phyloP scores from a whole-genome alignment of 2,113 vertebrate species.

The Aleadryas rufinucha region DNA sequence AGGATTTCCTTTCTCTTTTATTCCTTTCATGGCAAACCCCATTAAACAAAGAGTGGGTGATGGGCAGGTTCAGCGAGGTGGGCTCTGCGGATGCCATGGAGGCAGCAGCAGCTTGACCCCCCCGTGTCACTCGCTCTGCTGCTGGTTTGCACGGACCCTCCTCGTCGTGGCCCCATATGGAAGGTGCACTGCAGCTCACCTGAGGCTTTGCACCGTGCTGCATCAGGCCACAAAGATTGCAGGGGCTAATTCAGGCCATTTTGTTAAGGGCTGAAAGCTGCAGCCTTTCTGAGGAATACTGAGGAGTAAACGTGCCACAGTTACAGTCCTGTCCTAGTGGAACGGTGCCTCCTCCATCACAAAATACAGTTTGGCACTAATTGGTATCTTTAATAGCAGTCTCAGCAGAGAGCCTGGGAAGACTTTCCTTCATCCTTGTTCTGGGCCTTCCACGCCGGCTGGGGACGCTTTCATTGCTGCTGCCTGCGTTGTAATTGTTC shows the following conservation, averaged over 20 bases:
- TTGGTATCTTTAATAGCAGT: slow-evolving; percentile 32
- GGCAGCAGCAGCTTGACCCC: background rate
- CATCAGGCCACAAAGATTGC: background rate
- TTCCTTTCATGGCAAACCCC: background rate
- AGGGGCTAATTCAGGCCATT: background rate
- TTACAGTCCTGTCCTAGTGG: background rate
- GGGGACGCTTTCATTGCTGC: slow-evolving; percentile 13
- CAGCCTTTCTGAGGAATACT: too few relatives aligned
- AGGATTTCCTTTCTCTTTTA: background rate
- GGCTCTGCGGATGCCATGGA: background rate
- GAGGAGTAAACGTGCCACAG: background rate
- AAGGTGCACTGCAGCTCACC: background rate
- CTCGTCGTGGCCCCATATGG: accelerated
- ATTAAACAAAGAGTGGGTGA: background rate
- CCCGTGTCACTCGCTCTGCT: accelerated
- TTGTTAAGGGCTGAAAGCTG: background rate
- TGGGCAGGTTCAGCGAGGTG: background rate
- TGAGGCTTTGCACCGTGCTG: accelerated
- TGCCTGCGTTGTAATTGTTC: slow-evolving; percentile 26
- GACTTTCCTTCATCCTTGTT: slow-evolving; percentile 23
- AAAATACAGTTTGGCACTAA: slow-evolving; percentile 49
- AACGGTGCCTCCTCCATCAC: slow-evolving; percentile 34
- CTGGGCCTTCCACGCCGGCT: background rate
- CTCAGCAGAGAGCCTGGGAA: slow-evolving; percentile 3
- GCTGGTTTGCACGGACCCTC: background rate